Evolutionary conservation across 2,797 vertebrate species (phyloP).

Genomic region (Spinus olivaceus): DNA sequence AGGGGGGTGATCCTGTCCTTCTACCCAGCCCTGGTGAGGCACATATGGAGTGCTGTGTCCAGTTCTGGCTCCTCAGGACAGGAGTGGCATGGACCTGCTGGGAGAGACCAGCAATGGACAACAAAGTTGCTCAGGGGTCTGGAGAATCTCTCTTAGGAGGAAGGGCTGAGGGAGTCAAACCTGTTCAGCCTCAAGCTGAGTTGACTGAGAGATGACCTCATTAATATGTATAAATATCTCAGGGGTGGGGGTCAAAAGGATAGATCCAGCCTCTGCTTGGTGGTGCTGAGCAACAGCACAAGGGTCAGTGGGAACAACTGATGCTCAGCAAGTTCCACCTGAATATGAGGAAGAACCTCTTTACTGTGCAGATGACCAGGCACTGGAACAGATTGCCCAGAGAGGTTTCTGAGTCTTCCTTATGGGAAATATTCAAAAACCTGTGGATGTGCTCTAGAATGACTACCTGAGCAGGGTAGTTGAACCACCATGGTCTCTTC

Average conservation of each 20-base stretch:
- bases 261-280: not conserved
- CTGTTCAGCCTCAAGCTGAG: not conserved
- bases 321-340: not conserved
- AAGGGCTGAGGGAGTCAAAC: not conserved
- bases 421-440: not conserved
- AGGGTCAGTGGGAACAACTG: not conserved
- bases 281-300: not conserved
- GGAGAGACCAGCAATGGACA: fast-evolving
- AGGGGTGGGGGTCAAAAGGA: not conserved
- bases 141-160: not conserved
- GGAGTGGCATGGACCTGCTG: no score
- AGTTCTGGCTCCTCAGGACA: not conserved
- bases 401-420: not conserved
- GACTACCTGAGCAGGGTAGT: not conserved
- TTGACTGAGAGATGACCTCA: not conserved
- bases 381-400: not conserved
- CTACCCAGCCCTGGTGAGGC: not conserved
- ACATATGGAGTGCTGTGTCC: not conserved
- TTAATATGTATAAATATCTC: no score
- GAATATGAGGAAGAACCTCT: not conserved
- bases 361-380: not conserved
- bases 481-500: not conserved
- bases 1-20: fast-evolving
- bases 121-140: not conserved
- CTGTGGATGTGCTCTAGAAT: not conserved